A percentile compares a stretch with the other conserved stretches of the same genome.
phyloP scores from a whole-genome alignment of 2,888 invertebrate genomes.

The Sesamia inferens region DNA sequence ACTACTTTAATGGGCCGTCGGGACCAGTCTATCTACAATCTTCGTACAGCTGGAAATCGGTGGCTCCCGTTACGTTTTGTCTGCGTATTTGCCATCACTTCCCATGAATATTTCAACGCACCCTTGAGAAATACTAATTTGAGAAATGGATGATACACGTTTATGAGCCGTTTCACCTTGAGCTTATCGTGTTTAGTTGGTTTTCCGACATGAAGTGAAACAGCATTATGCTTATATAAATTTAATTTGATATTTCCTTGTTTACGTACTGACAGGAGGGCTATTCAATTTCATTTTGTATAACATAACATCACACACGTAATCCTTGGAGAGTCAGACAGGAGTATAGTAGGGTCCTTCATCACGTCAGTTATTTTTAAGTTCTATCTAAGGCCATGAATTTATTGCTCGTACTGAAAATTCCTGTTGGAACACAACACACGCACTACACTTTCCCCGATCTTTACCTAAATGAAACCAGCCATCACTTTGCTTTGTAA shows the following conservation, averaged over 20 bases:
- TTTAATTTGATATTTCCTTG: slow-evolving; percentile 15
- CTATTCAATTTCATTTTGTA: not conserved
- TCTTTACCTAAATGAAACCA: too few species aligned
- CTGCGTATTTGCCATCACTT: slow-evolving; percentile 1
- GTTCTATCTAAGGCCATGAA: not conserved
- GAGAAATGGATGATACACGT: slow-evolving; percentile 20
- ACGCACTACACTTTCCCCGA: not conserved
- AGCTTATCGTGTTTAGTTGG: not conserved
- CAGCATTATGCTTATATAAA: not conserved
- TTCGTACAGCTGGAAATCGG: slow-evolving; percentile 19
- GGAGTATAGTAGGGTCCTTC: not conserved
- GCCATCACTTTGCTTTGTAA: not conserved
- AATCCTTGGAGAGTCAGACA: not conserved
- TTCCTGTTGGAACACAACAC: not conserved
- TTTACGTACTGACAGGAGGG: not conserved
- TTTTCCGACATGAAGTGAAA: slow-evolving; percentile 5
- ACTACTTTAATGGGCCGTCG: slow-evolving; percentile 55
- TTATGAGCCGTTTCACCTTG: slow-evolving; percentile 20
- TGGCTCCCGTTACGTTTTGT: slow-evolving; percentile 22
- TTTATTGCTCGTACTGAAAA: not conserved
- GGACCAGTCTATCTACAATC: slow-evolving; percentile 33
- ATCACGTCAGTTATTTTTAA: not conserved
- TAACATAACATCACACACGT: not conserved
- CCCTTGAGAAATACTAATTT: slow-evolving; percentile 35
- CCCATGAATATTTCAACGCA: slow-evolving; percentile 24